Conservation (phyloP, 2,113 vertebrate species). For the Ranitomeya variabilis region DNA sequence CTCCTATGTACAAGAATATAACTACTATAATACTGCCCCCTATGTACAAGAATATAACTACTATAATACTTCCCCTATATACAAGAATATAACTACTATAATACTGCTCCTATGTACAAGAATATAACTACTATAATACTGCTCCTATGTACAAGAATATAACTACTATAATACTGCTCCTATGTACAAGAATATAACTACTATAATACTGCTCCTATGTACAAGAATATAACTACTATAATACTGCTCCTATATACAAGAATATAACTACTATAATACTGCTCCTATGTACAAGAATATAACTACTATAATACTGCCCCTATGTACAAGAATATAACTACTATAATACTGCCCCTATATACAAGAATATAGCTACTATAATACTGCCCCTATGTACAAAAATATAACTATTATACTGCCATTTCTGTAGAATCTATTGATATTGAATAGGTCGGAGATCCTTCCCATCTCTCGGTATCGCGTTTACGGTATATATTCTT, state of each 20-base stretch:
- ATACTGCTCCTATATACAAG: neutral
- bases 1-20: constrained; percentile 3
- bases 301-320: neutral
- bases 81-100: constrained; percentile 9
- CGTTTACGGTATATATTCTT: too few species aligned
- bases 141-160: constrained; percentile 2
- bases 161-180: constrained; percentile 11
- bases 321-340: too few species aligned
- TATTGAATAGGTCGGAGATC: too few species aligned
- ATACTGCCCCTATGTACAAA: too few species aligned
- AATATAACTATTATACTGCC: neutral
- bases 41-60: neutral
- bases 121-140: constrained; percentile 16
- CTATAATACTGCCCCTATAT: too few species aligned
- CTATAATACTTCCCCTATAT: neutral
- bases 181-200: constrained; percentile 8
- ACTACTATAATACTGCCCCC: neutral
- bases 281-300: neutral
- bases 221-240: constrained; percentile 5
- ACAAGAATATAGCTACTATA: too few species aligned
- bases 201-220: neutral
- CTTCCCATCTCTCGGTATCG: too few species aligned
- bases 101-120: constrained; percentile 2
- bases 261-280: neutral
- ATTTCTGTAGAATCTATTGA: too few species aligned